Conservation (phyloP, 64 coral and sea anemone species). For the Exaiptasia diaphana region DNA sequence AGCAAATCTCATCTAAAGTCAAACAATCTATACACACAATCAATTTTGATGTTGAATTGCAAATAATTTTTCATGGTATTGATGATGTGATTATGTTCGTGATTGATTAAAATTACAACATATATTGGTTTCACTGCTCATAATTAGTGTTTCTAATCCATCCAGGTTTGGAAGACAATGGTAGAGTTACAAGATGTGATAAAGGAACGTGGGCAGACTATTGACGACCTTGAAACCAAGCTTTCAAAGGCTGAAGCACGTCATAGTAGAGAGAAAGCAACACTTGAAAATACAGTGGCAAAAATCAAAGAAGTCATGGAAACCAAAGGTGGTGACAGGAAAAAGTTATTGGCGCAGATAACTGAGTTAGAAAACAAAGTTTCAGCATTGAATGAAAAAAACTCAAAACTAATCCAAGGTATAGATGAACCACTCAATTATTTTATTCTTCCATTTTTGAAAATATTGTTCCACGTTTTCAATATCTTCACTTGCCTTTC, state of each 20-base stretch:
- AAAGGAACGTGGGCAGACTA: slow-evolving; percentile 28
- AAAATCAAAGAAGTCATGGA: slow-evolving; percentile 28
- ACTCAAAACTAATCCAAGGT: background rate
- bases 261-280: background rate
- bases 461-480: background rate
- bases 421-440: background rate
- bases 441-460: background rate
- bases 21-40: too few species aligned
- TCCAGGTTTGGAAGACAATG: slow-evolving; percentile 37
- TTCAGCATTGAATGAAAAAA: background rate
- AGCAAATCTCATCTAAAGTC: background rate
- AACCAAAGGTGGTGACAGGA: background rate
- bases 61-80: too few species aligned
- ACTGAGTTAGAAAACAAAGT: background rate
- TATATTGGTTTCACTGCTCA: background rate
- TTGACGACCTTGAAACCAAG: slow-evolving; percentile 34
- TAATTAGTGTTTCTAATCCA: background rate
- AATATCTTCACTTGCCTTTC: background rate
- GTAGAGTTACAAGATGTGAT: slow-evolving; percentile 39
- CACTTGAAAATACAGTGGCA: slow-evolving; percentile 1
- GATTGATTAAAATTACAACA: background rate
- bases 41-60: too few species aligned
- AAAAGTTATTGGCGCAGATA: background rate
- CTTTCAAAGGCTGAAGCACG: background rate
- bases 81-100: too few species aligned